phyloP scores from a whole-genome alignment of 2,888 invertebrate species.

The Xylophagus ater region DNA sequence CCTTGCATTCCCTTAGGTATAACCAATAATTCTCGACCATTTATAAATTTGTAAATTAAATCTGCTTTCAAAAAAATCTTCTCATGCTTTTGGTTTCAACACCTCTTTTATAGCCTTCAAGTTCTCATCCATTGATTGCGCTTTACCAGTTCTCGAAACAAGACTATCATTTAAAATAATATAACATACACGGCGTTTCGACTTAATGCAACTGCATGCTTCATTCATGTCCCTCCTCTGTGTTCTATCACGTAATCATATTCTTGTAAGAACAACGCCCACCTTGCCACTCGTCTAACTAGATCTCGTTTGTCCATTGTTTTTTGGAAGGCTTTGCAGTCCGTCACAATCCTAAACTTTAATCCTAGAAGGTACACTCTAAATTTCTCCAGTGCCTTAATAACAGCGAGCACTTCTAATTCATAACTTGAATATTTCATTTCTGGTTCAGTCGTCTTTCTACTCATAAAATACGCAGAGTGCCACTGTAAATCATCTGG shows the following conservation, averaged over 20 bases:
- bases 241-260: not conserved
- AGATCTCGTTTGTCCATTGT: constrained; percentile 26
- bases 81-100: not conserved
- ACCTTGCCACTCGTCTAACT: constrained; percentile 23
- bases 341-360: constrained; percentile 26
- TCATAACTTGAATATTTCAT: constrained; percentile 27
- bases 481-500: constrained; percentile 20
- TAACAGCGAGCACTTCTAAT: constrained; percentile 28
- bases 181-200: too few relatives aligned
- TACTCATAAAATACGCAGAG: constrained; percentile 26
- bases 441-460: constrained; percentile 25
- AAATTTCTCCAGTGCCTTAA: constrained; percentile 28
- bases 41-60: not conserved
- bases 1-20: constrained; percentile 4
- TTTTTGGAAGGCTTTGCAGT: constrained; percentile 26
- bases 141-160: constrained; percentile 1
- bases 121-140: constrained; percentile 4
- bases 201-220: not conserved
- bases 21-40: constrained; percentile 2
- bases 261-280: not conserved
- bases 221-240: not conserved
- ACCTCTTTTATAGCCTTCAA: not conserved
- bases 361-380: constrained; percentile 24
- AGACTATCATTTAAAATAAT: constrained; percentile 1
- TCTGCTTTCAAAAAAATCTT: not conserved